Evolutionary conservation across 1,140 invertebrate genomes (phyloP), one percentile per base, ranked within the genome.

Genomic region (Diorhabda carinulata): DNA sequence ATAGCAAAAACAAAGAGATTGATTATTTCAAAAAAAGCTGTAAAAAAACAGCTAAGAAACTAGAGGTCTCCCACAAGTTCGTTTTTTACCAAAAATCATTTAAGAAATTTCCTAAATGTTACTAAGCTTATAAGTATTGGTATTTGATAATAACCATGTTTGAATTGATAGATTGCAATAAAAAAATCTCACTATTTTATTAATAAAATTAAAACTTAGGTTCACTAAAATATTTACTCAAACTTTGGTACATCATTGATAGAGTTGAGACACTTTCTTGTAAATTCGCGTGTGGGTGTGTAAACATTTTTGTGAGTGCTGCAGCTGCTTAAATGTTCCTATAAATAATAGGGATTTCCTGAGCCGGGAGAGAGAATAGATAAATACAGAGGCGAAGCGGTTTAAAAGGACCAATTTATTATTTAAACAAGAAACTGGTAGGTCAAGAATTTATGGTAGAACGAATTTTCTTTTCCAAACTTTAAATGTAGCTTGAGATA

Each of bases 401-500:
- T n/a, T n/a, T 52, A 52, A 52, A 52, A 52, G 47, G 47, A n/a
- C 47, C 47, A 52, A 52, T 52, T 52, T 52, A 52, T 52, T 52
- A 52, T 52, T 52, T 52, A 52, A 52, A 52, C 47, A 52, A 52
- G 2, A 52, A 6, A 52, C 6, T 8, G 47, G 47, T 52, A 52
- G 47, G 47, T 52, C 47, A 52, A n/a, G 47, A 52, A 52, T 52
- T 52, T 52, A 52, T 52, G 47, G 47, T 52, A 52, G 6, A 52
- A 52, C n/a, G 47, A 52, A 52, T 52, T 52, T 52, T 52, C 47
- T 52, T 52, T 52, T n/a, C n/a, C 2, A 52, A 52, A 52, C n/a
- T n/a, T 52, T 52, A 52, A 3, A 3, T 52, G 45, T 3, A 52
- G 47, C 47, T 52, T 2, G 47, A 25, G 25, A 25, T 25, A 25